phyloP scores from a whole-genome alignment of 2,797 vertebrate genomes.

The Acrossocheilus wenchowensis region DNA sequence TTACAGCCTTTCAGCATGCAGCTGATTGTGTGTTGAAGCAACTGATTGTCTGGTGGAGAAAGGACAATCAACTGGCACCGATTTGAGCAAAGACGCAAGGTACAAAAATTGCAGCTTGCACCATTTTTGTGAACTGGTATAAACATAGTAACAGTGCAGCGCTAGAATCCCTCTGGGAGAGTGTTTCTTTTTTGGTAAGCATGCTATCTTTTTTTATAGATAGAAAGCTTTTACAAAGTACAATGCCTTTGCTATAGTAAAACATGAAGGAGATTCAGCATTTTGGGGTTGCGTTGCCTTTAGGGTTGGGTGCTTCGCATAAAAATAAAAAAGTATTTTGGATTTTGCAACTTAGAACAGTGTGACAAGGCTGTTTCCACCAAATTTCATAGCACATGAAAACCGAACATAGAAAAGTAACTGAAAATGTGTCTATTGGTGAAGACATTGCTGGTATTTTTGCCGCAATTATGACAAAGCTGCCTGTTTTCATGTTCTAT shows the following conservation, averaged over 20 bases:
- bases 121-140: conserved; percentile 10
- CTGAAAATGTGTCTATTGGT: background rate
- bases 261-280: background rate
- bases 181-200: background rate
- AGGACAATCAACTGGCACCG: conserved; percentile 5
- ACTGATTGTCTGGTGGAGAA: background rate
- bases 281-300: background rate
- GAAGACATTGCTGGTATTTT: background rate
- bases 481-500: background rate
- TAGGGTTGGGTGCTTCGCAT: background rate
- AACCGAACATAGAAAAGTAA: background rate
- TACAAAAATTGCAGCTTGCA: conserved; percentile 10
- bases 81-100: conserved; percentile 8
- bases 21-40: conserved; percentile 15
- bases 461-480: background rate
- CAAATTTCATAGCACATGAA: background rate
- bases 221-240: background rate
- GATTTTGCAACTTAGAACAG: background rate
- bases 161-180: background rate
- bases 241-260: background rate
- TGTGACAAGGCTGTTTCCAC: background rate
- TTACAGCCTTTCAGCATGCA: background rate
- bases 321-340: background rate
- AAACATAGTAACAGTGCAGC: background rate
- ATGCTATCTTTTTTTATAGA: background rate